Percentiles rank a stretch among this genome's conserved stretches.
Evolutionary conservation across 1,140 invertebrate species (phyloP).

Genomic region (Drosophila pachea): DNA sequence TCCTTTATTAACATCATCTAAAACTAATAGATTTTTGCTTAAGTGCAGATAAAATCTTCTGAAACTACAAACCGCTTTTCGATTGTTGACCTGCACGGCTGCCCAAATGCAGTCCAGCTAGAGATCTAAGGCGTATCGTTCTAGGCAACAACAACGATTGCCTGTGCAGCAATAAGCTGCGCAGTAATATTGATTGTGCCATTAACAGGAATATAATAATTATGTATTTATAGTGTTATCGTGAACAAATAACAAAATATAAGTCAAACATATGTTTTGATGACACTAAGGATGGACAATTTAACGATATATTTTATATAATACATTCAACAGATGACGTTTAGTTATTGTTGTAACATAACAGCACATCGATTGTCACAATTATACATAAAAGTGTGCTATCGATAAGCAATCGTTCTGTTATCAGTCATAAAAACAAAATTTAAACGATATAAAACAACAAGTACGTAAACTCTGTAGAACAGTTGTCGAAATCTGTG

Average conservation of each 20-base stretch:
- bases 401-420: slow-evolving; percentile 9
- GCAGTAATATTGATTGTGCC: slow-evolving; percentile 57
- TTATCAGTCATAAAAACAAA: slow-evolving; percentile 26
- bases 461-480: slow-evolving; percentile 24
- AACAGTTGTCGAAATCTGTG: slow-evolving; percentile 43
- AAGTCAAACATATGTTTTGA: slow-evolving; percentile 48
- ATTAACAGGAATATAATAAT: slow-evolving; percentile 24
- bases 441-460: slow-evolving; percentile 36
- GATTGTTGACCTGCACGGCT: slow-evolving; percentile 29
- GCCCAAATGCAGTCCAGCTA: slow-evolving; percentile 46
- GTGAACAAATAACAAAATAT: slow-evolving; percentile 33
- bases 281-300: slow-evolving; percentile 14
- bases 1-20: slow-evolving; percentile 13
- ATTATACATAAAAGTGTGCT: no score
- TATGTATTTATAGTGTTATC: slow-evolving; percentile 15
- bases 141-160: slow-evolving; percentile 29
- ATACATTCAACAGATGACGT: background rate
- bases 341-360: background rate
- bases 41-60: background rate
- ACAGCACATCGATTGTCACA: background rate
- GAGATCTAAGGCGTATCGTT: slow-evolving; percentile 32
- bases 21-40: background rate
- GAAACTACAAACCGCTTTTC: slow-evolving; percentile 32
- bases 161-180: slow-evolving; percentile 49
- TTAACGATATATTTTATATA: slow-evolving; percentile 27